phyloP scores from a whole-genome alignment of 2,113 vertebrate species.

The Montifringilla adamsi region DNA sequence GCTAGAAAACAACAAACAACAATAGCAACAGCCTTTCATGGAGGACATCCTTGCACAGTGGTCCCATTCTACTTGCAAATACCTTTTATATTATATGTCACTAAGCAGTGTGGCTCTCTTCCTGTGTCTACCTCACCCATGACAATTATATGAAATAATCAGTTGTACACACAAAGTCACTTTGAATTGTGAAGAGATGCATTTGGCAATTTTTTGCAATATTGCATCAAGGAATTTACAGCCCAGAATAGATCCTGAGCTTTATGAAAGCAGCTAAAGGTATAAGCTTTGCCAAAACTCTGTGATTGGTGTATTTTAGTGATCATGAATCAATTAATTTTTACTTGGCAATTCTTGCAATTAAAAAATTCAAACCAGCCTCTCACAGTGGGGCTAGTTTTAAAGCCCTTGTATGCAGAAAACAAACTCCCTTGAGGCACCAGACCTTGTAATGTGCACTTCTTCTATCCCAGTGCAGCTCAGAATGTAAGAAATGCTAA shows the following conservation, averaged over 20 bases:
- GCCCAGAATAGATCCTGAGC: not conserved
- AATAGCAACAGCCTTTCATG: not conserved
- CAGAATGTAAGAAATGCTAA: not conserved
- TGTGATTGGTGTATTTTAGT: not conserved
- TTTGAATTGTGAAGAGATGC: not conserved
- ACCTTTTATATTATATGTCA: not conserved
- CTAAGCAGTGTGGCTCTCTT: not conserved
- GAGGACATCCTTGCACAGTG: not conserved
- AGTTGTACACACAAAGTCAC: not conserved
- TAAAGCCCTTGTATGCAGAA: not conserved
- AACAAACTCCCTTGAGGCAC: not conserved
- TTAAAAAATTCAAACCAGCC: not conserved
- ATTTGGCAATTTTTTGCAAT: not conserved
- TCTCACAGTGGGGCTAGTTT: not conserved
- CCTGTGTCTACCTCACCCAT: not conserved
- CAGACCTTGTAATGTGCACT: not conserved
- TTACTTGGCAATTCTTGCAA: not conserved
- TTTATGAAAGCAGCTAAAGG: not conserved
- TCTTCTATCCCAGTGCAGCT: not conserved
- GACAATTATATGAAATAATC: not conserved
- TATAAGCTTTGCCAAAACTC: not conserved
- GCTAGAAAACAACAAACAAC: not conserved
- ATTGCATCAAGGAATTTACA: not conserved
- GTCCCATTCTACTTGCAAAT: not conserved
- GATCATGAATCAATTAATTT: not conserved